These are phyloP conservation scores for Centrocercus urophasianus DNA, from an alignment of 2,113 vertebrate genomes.

Conservation along the genomic window DNA sequence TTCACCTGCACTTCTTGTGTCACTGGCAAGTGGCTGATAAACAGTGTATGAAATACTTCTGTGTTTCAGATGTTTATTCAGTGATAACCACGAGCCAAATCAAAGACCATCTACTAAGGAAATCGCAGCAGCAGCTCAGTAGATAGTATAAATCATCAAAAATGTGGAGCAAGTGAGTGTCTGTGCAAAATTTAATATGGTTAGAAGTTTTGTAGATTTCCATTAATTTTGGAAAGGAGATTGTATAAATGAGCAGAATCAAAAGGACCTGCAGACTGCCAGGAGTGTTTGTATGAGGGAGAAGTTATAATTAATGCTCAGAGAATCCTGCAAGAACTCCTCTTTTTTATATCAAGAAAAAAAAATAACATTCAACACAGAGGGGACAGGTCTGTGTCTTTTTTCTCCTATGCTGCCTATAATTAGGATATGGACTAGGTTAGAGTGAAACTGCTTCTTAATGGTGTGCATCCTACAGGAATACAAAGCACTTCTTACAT, in stretches of 20 bases:
- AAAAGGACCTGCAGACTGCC: background rate
- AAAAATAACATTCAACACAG: background rate
- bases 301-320: background rate
- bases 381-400: background rate
- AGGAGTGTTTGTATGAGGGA: background rate
- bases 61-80: background rate
- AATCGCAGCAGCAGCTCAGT: background rate
- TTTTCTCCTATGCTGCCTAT: background rate
- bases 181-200: background rate
- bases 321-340: background rate
- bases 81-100: conserved; percentile 7
- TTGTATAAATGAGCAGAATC: background rate
- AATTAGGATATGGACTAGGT: background rate
- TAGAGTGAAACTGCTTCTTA: background rate
- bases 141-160: background rate
- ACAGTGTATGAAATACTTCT: background rate
- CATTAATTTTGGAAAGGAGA: conserved; percentile 17
- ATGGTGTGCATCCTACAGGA: background rate
- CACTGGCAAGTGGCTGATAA: conserved; percentile 16
- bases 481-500: background rate
- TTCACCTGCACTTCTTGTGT: background rate
- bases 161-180: background rate
- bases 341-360: background rate
- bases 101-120: background rate
- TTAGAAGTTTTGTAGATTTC: background rate